phyloP scores from a whole-genome alignment of 2,797 vertebrate species.

The Labeo calbasu region DNA sequence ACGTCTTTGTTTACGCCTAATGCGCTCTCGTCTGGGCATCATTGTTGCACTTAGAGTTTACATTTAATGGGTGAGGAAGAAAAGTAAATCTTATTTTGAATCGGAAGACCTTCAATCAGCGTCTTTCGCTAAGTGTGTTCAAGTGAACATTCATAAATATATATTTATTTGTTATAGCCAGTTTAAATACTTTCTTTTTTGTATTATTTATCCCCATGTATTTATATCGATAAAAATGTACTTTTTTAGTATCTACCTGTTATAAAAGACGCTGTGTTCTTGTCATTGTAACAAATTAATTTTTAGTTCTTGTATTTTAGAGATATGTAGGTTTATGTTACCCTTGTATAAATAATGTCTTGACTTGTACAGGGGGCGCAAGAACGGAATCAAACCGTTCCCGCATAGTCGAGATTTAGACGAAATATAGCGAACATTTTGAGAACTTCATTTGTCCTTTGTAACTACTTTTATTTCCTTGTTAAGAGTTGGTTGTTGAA shows the following conservation, averaged over 20 bases:
- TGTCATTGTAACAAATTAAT: constrained; percentile 93
- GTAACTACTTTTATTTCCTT: constrained; percentile 90
- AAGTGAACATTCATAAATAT: constrained; percentile 98
- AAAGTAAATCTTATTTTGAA: constrained; percentile 84
- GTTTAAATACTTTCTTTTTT: constrained; percentile 92
- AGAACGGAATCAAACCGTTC: constrained; percentile 83
- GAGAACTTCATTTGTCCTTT: constrained; percentile 90
- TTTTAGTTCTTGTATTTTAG: constrained; percentile 98
- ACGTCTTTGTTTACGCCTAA: constrained; percentile 75
- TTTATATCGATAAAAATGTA: constrained; percentile 96
- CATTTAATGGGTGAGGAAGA: constrained; percentile 91
- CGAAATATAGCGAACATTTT: constrained; percentile 84
- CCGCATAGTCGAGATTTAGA: constrained; percentile 91
- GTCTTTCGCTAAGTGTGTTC: constrained; percentile 92
- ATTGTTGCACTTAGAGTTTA: constrained; percentile 99
- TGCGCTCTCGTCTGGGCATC: constrained; percentile 85
- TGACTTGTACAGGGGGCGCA: constrained; percentile 92
- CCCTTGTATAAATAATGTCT: constrained; percentile 93
- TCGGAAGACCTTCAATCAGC: constrained; percentile 85
- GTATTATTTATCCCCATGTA: constrained; percentile 98
- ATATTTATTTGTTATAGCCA: constrained; percentile 99
- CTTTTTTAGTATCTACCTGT: constrained; percentile 98
- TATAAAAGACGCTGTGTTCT: constrained; percentile 90
- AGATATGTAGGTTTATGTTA: constrained; percentile 94
- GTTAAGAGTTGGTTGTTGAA: constrained; percentile 93